Base-by-base conservation (phyloP, 2,113 vertebrate genomes). In the Vicugna pacos region DNA sequence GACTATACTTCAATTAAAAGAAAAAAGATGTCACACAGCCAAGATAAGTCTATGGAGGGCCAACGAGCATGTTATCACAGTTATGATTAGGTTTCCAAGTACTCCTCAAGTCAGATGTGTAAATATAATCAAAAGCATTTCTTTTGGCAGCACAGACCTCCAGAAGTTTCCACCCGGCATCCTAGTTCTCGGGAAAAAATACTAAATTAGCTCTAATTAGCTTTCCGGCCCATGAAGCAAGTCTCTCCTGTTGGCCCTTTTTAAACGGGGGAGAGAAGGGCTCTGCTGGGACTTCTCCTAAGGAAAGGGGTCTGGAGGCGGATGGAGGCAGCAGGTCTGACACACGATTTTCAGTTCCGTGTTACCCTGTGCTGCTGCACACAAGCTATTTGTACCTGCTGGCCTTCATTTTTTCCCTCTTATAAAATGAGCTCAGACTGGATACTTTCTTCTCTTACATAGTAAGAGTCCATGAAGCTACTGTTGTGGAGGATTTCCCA, bases 141-240 rank as follows among this genome's bases (percentile, higher is more conserved):
- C 92, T 97, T 79, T 97, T 73, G 67, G 70, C 92, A 82, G 89
- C 20, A 9, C 72, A 96, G 90, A 96, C 76, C 81, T 95, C 97
- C 92, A 93, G 84, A 95, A 95, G 94, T 19, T 95, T 97, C 83
- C 75, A 93, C 65, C 24, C 91, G 6, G 94, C 84, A 96, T 96
- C 76, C 70, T 92, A 32, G 76, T 95, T 97, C 72, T 76, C 86
- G 94, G 93, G 54, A 92, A 93, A 93, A 95, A 96, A 96, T 94
- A 96, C 96, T 97, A 97, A 96, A 96, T 97, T 95, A 98, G 92
- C 84, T 95, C 76, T 98, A 97, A 98, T 98, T 98, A 98, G 87
- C 80, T 96, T 95, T 90, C 95, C 35, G 20, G 32, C 54, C 82
- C n/a, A 56, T 48, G 70, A 93, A 95, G 65, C 46, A 83, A 94